phyloP scores from a whole-genome alignment of 2,888 invertebrate genomes.

The Hirtodrosophila alboralis region DNA sequence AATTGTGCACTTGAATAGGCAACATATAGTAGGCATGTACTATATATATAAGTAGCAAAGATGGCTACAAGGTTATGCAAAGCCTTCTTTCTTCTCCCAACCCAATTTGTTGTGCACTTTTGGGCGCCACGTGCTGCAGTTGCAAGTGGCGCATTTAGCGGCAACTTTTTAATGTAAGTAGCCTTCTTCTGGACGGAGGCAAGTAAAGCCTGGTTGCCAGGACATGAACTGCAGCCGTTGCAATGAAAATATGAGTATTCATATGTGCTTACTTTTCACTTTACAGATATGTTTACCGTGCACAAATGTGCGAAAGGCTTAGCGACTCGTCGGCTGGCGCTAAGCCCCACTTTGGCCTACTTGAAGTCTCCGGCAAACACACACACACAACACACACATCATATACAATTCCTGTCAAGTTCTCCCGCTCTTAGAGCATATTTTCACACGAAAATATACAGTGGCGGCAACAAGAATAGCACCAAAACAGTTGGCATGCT shows the following conservation, averaged over 20 bases:
- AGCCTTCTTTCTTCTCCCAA: not conserved
- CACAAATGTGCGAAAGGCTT: conserved; percentile 52
- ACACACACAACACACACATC: conserved; percentile 2
- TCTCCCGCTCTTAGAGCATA: too few relatives aligned
- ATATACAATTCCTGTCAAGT: too few relatives aligned
- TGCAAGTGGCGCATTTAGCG: conserved; percentile 65
- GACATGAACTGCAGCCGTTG: conserved; percentile 17
- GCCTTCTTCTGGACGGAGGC: conserved; percentile 23
- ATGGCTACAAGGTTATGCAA: conserved; percentile 37
- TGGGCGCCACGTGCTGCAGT: conserved; percentile 14
- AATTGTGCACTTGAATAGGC: conserved; percentile 16
- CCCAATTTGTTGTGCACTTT: conserved; percentile 50
- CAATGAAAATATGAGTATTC: conserved; percentile 23
- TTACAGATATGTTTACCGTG: conserved; percentile 67
- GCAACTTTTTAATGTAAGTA: conserved; percentile 53
- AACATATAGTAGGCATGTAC: conserved; percentile 7
- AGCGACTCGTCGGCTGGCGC: conserved; percentile 43
- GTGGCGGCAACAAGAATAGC: too few relatives aligned
- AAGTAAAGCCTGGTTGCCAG: conserved; percentile 1
- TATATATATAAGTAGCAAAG: conserved; percentile 3
- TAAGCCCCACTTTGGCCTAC: conserved; percentile 69
- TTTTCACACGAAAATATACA: too few relatives aligned
- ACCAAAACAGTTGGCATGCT: too few relatives aligned
- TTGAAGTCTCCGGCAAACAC: conserved; percentile 51
- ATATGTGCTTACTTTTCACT: conserved; percentile 69